Evolutionary conservation across 2,888 invertebrate genomes (phyloP).

Genomic region (Andrena bicolor): DNA sequence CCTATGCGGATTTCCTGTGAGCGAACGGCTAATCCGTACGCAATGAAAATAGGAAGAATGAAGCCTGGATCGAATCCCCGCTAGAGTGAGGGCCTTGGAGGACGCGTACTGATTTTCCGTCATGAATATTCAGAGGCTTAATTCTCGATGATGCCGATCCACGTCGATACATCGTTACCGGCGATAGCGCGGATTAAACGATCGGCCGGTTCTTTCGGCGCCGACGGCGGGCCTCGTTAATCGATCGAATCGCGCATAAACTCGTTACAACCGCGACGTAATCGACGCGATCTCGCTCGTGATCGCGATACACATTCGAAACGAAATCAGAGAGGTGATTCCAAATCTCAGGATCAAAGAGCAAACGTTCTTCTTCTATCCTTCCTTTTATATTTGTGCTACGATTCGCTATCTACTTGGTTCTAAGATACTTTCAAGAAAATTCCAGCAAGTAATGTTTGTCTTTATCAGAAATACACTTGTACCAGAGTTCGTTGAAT

Average conservation of each 20-base stretch:
- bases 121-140: constrained; percentile 65
- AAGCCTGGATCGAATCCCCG: constrained; percentile 33
- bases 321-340: not conserved
- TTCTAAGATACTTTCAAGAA: too few relatives aligned
- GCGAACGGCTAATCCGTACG: constrained; percentile 13
- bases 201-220: constrained; percentile 56
- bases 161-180: constrained; percentile 55
- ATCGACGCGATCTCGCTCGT: constrained; percentile 23
- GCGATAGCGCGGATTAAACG: constrained; percentile 56
- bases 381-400: not conserved
- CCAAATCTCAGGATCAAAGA: not conserved
- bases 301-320: not conserved
- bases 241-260: constrained; percentile 49
- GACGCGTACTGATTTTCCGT: constrained; percentile 49
- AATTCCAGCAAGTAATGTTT: too few relatives aligned
- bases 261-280: constrained; percentile 44
- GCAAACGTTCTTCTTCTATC: not conserved
- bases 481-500: too few relatives aligned
- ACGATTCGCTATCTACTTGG: not conserved
- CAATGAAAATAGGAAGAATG: constrained; percentile 38
- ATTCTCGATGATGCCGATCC: constrained; percentile 59
- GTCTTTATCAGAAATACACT: too few relatives aligned
- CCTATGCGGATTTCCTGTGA: not conserved
- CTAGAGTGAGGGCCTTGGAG: constrained; percentile 10
- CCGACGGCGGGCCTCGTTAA: constrained; percentile 48